phyloP scores from a whole-genome alignment of 2,888 invertebrate species.

The Prosapia bicincta region DNA sequence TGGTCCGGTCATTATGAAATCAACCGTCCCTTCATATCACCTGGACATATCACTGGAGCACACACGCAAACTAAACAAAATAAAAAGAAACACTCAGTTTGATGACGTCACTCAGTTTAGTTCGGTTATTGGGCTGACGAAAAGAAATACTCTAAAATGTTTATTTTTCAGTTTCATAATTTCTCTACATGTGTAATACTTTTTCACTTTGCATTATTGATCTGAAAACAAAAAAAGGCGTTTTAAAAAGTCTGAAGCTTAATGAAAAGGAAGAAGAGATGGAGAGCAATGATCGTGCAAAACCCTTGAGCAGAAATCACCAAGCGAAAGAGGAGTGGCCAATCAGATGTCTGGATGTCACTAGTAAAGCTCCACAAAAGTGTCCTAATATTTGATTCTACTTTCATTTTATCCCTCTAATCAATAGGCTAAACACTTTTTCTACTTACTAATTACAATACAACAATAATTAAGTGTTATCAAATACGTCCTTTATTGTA shows the following conservation, averaged over 20 bases:
- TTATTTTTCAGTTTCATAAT: slow-evolving; percentile 18
- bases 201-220: background rate
- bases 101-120: background rate
- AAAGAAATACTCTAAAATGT: slow-evolving; percentile 15
- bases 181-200: slow-evolving; percentile 10
- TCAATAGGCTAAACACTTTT: too few species aligned
- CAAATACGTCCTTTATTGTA: too few species aligned
- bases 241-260: background rate
- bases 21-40: slow-evolving; percentile 8
- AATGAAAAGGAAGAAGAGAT: background rate
- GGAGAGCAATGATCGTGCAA: background rate
- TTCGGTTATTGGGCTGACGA: background rate
- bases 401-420: too few species aligned
- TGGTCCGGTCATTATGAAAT: slow-evolving; percentile 33
- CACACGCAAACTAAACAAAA: background rate
- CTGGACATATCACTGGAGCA: slow-evolving; percentile 11
- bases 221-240: background rate
- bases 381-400: too few species aligned
- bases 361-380: too few species aligned
- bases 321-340: background rate
- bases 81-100: background rate
- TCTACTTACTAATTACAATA: too few species aligned
- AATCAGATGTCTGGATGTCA: too few species aligned
- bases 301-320: too few species aligned
- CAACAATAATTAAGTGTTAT: too few species aligned